These are phyloP conservation scores for Aythya baeri DNA, from an alignment of 2,113 vertebrate genomes.

Conservation along the genomic window DNA sequence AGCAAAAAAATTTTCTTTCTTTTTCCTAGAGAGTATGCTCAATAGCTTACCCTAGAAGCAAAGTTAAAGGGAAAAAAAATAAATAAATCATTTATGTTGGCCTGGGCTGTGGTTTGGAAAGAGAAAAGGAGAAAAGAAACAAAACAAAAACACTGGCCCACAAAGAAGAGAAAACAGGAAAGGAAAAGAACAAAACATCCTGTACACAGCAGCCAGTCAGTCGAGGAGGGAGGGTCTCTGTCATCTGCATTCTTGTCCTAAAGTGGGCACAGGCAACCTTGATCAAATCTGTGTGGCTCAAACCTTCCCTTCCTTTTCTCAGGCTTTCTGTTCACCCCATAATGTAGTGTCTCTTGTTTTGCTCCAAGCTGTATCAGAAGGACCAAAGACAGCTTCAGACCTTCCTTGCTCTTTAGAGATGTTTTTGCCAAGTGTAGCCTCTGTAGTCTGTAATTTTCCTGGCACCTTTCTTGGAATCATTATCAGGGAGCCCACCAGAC, in stretches of 20 bases:
- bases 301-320: not conserved
- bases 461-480: not conserved
- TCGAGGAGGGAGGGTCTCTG: slow-evolving; percentile 25
- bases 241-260: slow-evolving; percentile 25
- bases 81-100: slow-evolving; percentile 12
- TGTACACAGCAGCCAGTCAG: slow-evolving; percentile 58
- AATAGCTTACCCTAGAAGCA: not conserved
- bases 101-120: slow-evolving; percentile 36
- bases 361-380: not conserved
- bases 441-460: not conserved
- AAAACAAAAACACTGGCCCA: slow-evolving; percentile 59
- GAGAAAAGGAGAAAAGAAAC: slow-evolving; percentile 64
- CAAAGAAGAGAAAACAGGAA: slow-evolving; percentile 72
- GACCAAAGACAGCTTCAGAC: not conserved
- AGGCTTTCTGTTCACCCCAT: not conserved
- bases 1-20: not conserved
- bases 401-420: not conserved
- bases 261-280: not conserved
- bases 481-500: not conserved
- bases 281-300: not conserved
- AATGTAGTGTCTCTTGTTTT: not conserved
- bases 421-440: fast-evolving
- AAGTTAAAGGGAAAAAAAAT: not conserved
- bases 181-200: slow-evolving; percentile 72
- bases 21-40: not conserved